Evolutionary conservation across 2,888 invertebrate species (phyloP), one percentile per base, ranked within the genome.

Genomic region (Acanthosoma haemorrhoidale): DNA sequence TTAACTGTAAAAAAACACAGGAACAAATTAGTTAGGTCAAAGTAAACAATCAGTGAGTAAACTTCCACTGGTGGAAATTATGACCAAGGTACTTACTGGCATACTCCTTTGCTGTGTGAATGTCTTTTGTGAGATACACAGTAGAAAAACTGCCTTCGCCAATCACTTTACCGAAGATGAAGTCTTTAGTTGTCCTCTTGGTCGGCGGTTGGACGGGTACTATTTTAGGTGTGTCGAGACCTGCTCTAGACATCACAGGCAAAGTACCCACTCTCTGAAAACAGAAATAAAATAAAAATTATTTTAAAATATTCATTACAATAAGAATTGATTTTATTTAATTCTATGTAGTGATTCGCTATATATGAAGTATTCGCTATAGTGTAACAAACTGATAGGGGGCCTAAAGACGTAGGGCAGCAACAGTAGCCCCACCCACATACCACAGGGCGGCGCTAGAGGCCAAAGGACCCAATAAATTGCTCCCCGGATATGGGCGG

Each of bases 81-180:
- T n/a, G n/a, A n/a, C n/a, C n/a, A 21, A 4, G 21, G 25, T 25
- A 87, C 92, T 87, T 85, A 94, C 94, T 96, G 84, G 97, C 97
- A 87, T 89, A 94, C 84, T 96, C 94, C 78, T 88, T 90, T 77
- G 87, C 88, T 69, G 89, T 91, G 79, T 91, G 90, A 73, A 94
- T 89, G 81, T 97, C 96, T 80, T 92, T 93, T 66, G 94, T 95
- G 75, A 95, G 85, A 81, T 93, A 96, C 67, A 97, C 98, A 72
- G 92, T 93, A 77, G 96, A 96, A 81, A 93, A 99, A 80, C 96
- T 96, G 74, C 98, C 98, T 81, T 98, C 97, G 74, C 98, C 98
- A 77, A 99, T 90, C 73, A 92, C 86, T 83, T 93, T 94, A 71
- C 95, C 94, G 83, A 99, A 99, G 77, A 92, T 90, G 80, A 92